Conservation (phyloP, 2,113 vertebrate species). For the Etia nguti region DNA sequence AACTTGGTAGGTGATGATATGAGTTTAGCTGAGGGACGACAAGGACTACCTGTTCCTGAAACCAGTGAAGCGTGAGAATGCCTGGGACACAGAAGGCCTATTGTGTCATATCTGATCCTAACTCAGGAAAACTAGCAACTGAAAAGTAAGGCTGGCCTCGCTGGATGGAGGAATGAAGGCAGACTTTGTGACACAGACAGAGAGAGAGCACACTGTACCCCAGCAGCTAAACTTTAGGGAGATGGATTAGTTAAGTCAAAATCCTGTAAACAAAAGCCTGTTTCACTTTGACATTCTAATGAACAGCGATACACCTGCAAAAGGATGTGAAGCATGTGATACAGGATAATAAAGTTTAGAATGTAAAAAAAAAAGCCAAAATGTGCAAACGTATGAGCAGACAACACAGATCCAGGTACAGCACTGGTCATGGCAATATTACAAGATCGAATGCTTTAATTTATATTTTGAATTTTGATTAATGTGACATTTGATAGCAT, state of each 20-base stretch:
- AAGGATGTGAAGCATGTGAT: not conserved
- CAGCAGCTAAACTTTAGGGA: not conserved
- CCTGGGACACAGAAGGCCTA: conserved; percentile 19
- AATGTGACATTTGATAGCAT: not conserved
- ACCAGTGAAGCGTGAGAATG: conserved; percentile 1
- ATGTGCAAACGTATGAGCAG: not conserved
- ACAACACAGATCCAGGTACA: not conserved
- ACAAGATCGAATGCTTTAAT: not conserved
- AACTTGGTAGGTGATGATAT: not conserved
- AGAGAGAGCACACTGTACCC: not conserved
- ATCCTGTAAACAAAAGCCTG: not conserved
- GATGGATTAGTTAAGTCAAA: not conserved
- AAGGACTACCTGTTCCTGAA: conserved; percentile 20
- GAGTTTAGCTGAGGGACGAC: not conserved
- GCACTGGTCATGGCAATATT: not conserved
- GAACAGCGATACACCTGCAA: not conserved
- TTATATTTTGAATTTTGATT: not conserved
- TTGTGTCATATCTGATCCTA: conserved; percentile 49
- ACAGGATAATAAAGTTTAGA: too few relatives aligned
- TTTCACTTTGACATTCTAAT: not conserved
- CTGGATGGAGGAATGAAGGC: not conserved
- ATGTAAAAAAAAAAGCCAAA: not conserved
- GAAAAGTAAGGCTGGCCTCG: not conserved
- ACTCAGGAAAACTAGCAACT: not conserved
- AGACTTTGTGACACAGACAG: not conserved